A percentile compares a stretch with the other conserved stretches of the same genome.
These are phyloP conservation scores for Lagopus leucura DNA, from an alignment of 2,113 vertebrate genomes.

Conservation along the genomic window DNA sequence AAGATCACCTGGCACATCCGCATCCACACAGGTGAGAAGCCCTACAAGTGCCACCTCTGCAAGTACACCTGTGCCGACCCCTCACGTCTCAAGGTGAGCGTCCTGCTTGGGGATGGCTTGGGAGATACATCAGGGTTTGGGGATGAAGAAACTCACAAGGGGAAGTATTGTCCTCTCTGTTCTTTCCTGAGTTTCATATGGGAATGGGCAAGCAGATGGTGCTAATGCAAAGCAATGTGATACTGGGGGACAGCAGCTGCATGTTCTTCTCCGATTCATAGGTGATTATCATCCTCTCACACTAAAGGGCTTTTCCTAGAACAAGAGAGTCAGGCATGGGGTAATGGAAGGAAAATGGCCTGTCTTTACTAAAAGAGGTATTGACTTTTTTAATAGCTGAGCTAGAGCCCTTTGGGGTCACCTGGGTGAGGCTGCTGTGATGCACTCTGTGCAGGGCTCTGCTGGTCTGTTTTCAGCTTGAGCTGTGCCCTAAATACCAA, in stretches of 20 bases:
- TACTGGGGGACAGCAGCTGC: neutral
- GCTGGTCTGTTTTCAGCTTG: neutral
- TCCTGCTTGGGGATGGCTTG: neutral
- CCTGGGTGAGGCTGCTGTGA: neutral
- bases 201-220: neutral
- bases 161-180: neutral
- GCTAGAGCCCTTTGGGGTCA: neutral
- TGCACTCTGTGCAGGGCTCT: neutral
- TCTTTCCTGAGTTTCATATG: neutral
- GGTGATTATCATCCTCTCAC: neutral
- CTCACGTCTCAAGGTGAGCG: conserved; percentile 91
- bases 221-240: neutral
- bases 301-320: neutral
- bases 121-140: neutral
- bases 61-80: conserved; percentile 91
- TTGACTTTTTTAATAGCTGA: conserved; percentile 45
- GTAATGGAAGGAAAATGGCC: conserved; percentile 4
- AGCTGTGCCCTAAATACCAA: neutral
- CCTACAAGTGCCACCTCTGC: conserved; percentile 92
- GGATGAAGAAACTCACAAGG: neutral
- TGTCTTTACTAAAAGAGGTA: conserved; percentile 37
- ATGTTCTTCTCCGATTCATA: neutral
- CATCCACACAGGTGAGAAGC: conserved; percentile 95
- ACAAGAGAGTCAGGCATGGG: neutral
- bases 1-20: conserved; percentile 98